Evolutionary conservation across 92 coral and sea anemone species (phyloP).

Genomic region (Bergia sp.): DNA sequence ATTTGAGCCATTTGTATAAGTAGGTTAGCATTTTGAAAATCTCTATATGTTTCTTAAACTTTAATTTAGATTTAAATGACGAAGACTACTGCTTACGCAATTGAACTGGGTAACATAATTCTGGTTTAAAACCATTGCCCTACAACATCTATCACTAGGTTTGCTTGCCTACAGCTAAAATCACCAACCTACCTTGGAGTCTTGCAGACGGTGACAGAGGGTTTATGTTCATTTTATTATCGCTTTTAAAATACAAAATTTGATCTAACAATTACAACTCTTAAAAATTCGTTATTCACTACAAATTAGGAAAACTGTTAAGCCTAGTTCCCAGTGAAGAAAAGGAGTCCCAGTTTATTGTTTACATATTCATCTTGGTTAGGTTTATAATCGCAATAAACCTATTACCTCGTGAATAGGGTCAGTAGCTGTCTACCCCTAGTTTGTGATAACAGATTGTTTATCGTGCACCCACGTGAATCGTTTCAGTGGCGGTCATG

Average conservation of each 20-base stretch:
- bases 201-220: not conserved
- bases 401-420: not conserved
- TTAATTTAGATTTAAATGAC: not conserved
- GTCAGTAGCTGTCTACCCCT: not conserved
- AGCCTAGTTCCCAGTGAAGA: too few relatives aligned
- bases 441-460: slow-evolving; percentile 36
- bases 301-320: not conserved
- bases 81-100: not conserved
- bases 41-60: not conserved
- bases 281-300: too few relatives aligned
- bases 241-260: not conserved
- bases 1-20: not conserved
- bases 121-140: too few relatives aligned
- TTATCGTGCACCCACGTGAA: slow-evolving; percentile 10
- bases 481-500: not conserved
- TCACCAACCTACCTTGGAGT: not conserved
- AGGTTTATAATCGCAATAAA: not conserved
- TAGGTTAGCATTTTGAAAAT: not conserved
- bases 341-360: not conserved
- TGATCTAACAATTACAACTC: too few relatives aligned
- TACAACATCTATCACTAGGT: not conserved
- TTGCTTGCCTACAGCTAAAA: not conserved
- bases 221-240: too few relatives aligned
- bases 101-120: not conserved
- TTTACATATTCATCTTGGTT: not conserved